phyloP scores from a whole-genome alignment of 2,797 vertebrate genomes.

The Urosaurus nigricauda region DNA sequence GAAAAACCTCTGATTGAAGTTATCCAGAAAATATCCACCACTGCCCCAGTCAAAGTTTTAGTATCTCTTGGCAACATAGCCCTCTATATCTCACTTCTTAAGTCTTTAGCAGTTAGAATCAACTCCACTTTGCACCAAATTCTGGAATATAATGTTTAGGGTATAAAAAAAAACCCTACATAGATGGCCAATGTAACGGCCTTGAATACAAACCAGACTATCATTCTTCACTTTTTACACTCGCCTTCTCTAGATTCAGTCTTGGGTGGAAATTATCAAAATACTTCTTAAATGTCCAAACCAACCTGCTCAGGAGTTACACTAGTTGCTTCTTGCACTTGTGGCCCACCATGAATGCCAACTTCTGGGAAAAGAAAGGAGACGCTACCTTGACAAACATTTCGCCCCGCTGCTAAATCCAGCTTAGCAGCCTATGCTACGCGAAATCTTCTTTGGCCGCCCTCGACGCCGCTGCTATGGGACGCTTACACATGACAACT shows the following conservation, averaged over 20 bases:
- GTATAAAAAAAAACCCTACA: not conserved
- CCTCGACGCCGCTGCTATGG: constrained; percentile 19
- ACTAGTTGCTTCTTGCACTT: not conserved
- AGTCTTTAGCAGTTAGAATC: not conserved
- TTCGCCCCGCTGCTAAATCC: rapidly evolving
- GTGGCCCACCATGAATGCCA: not conserved
- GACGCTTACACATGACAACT: constrained; percentile 6
- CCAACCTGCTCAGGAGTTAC: not conserved
- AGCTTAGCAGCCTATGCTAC: not conserved
- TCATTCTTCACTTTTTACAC: rapidly evolving
- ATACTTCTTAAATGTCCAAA: not conserved
- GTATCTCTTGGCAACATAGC: not conserved
- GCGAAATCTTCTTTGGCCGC: not conserved
- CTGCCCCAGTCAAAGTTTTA: not conserved
- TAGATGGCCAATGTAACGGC: not conserved
- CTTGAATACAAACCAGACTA: not conserved
- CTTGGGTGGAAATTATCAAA: rapidly evolving
- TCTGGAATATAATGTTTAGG: not conserved
- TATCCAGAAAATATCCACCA: not conserved
- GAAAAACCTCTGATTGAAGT: not conserved
- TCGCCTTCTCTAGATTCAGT: not conserved
- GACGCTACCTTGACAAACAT: not conserved
- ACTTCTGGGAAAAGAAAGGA: not conserved
- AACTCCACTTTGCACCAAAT: not conserved
- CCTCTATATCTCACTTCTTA: not conserved